Percentiles rank a stretch among this genome's conserved stretches.
Conservation (phyloP, 64 coral and sea anemone genomes). For the Pocillopora damicornis region DNA sequence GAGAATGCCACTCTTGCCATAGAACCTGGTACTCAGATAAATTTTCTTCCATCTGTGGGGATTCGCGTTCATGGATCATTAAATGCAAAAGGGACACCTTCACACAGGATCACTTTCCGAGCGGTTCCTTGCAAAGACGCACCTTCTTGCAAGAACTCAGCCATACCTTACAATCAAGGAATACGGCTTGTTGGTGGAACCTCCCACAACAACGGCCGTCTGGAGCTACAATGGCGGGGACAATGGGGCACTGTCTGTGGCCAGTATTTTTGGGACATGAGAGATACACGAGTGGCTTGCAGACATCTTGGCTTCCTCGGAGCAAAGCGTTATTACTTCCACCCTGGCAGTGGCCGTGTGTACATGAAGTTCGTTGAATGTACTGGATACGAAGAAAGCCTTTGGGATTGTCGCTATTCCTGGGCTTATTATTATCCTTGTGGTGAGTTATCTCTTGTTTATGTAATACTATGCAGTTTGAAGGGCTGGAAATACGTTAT, state of each 20-base stretch:
- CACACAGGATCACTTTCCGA: slow-evolving; percentile 39
- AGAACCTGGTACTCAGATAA: slow-evolving; percentile 43
- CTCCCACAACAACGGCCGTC: slow-evolving; percentile 47
- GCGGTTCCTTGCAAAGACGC: slow-evolving; percentile 32
- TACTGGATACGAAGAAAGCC: slow-evolving; percentile 45
- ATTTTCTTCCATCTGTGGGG: slow-evolving; percentile 33
- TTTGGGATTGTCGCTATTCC: slow-evolving; percentile 34
- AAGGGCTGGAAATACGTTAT: no score
- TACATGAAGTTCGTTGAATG: slow-evolving; percentile 38
- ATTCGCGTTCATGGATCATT: slow-evolving; percentile 47
- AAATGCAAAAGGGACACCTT: slow-evolving; percentile 38
- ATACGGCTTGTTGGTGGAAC: slow-evolving; percentile 54
- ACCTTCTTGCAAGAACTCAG: slow-evolving; percentile 3
- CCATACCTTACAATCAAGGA: slow-evolving; percentile 7
- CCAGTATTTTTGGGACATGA: slow-evolving; percentile 22
- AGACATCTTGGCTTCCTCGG: slow-evolving; percentile 64
- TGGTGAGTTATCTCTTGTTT: slow-evolving; percentile 36
- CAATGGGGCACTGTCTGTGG: slow-evolving; percentile 64
- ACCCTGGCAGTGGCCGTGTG: slow-evolving; percentile 18
- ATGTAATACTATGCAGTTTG: no score
- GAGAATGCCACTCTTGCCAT: slow-evolving; percentile 37
- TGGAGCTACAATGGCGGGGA: slow-evolving; percentile 49
- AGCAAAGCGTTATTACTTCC: slow-evolving; percentile 40
- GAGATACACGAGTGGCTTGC: slow-evolving; percentile 63
- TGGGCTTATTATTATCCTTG: background rate